Evolutionary conservation across 2,797 vertebrate species (phyloP).

Genomic region (Alcedo atthis): DNA sequence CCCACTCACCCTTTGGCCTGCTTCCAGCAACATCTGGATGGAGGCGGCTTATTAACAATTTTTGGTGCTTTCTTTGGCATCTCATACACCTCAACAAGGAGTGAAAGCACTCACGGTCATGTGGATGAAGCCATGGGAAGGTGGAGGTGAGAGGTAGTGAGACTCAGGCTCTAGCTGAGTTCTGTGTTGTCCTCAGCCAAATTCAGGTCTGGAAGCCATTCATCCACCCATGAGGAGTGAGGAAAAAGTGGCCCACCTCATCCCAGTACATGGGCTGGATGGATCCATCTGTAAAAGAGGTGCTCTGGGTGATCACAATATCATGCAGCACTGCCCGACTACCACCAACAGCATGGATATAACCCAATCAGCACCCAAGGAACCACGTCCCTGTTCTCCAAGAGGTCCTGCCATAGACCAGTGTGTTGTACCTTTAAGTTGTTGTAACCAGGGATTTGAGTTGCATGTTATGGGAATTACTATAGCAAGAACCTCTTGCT

Average conservation of each 20-base stretch:
- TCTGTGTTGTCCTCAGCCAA: neutral
- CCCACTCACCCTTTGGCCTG: neutral
- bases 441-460: neutral
- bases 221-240: fast-evolving
- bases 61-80: neutral
- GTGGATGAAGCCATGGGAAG: neutral
- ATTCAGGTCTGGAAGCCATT: neutral
- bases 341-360: too few relatives aligned
- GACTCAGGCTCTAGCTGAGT: neutral
- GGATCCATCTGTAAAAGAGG: neutral
- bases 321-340: neutral
- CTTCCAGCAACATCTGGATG: neutral
- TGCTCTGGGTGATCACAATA: neutral
- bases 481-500: neutral
- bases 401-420: neutral
- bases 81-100: fast-evolving
- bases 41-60: neutral
- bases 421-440: neutral
- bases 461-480: neutral
- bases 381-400: neutral
- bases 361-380: neutral
- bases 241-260: neutral
- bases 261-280: fast-evolving
- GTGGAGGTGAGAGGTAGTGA: neutral
- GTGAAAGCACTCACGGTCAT: neutral